phyloP scores from a whole-genome alignment of 2,113 vertebrate species.

The Pedetes capensis region DNA sequence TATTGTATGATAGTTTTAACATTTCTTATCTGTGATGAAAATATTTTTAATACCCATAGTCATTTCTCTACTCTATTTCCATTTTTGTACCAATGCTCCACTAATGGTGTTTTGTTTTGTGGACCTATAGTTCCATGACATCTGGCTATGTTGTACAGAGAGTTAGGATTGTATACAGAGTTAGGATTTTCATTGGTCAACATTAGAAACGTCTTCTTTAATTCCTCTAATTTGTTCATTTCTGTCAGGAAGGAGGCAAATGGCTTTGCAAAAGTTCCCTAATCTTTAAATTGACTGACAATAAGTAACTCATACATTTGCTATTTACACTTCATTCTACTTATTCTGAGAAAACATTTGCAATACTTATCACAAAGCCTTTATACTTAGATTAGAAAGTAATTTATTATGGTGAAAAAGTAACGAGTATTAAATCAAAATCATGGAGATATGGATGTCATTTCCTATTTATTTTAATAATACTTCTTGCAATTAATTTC shows the following conservation, averaged over 20 bases:
- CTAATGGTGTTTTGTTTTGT: slow-evolving; percentile 15
- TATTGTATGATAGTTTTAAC: not conserved
- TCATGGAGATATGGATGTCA: not conserved
- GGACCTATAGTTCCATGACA: not conserved
- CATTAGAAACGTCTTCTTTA: not conserved
- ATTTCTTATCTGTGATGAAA: slow-evolving; percentile 7
- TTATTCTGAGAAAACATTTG: not conserved
- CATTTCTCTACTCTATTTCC: not conserved
- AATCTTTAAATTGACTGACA: not conserved
- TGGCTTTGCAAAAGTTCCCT: not conserved
- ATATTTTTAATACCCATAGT: not conserved
- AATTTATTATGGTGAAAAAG: slow-evolving; percentile 1
- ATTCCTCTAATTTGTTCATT: not conserved
- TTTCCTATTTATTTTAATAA: not conserved
- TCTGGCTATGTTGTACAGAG: not conserved
- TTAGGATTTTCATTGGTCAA: not conserved
- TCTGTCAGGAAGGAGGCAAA: not conserved
- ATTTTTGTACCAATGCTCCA: not conserved
- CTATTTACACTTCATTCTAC: not conserved
- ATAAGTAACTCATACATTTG: slow-evolving; percentile 34
- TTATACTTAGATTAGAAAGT: not conserved
- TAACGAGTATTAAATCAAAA: slow-evolving; percentile 35
- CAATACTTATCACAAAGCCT: not conserved
- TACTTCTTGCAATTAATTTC: slow-evolving; percentile 5
- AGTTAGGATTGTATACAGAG: not conserved